These are phyloP conservation scores for Drosophila nikananu DNA, from an alignment of 1,140 invertebrate species.

Conservation along the genomic window DNA sequence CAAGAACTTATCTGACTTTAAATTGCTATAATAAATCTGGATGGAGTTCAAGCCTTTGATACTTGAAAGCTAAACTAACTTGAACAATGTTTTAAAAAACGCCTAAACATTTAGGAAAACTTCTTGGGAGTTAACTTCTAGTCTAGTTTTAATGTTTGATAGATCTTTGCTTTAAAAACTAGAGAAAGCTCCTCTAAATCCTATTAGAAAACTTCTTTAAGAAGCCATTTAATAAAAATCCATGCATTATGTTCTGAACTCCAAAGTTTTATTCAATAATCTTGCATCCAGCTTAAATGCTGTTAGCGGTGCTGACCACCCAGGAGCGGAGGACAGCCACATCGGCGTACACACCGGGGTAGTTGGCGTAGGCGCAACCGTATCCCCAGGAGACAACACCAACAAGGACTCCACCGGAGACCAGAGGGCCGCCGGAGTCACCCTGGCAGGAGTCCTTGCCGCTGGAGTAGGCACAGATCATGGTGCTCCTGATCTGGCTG, in stretches of 20 bases:
- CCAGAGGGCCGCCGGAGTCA: constrained; percentile 86
- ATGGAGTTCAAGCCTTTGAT: not conserved
- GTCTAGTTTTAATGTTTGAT: too few species aligned
- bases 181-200: not conserved
- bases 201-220: not conserved
- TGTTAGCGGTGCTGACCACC: constrained; percentile 51
- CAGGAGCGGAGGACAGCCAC: constrained; percentile 76
- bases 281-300: constrained; percentile 18
- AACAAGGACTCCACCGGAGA: constrained; percentile 66
- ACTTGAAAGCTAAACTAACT: too few species aligned
- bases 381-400: constrained; percentile 89
- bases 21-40: not conserved
- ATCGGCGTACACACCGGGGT: constrained; percentile 88
- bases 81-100: too few species aligned
- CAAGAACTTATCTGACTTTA: not conserved
- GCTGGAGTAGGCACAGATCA: constrained; percentile 85
- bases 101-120: too few species aligned
- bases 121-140: too few species aligned
- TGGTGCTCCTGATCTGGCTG: constrained; percentile 51
- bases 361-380: constrained; percentile 86
- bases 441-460: constrained; percentile 76
- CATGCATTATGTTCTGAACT: not conserved
- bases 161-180: too few species aligned
- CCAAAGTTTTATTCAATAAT: constrained; percentile 10
- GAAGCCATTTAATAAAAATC: not conserved